Evolutionary conservation across 2,797 vertebrate species (phyloP).

Genomic region (Momotus momota): DNA sequence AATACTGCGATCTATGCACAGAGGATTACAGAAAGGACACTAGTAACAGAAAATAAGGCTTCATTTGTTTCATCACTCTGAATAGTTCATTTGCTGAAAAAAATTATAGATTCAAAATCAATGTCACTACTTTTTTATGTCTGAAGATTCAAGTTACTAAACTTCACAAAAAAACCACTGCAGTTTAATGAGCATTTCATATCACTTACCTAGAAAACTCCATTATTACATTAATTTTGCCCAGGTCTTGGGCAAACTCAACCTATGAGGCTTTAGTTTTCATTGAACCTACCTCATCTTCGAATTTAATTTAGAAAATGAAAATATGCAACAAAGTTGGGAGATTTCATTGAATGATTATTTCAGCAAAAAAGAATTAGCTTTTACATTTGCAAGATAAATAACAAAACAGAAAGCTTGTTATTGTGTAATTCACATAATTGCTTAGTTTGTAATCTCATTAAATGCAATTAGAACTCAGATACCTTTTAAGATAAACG

Average conservation of each 20-base stretch:
- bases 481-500: constrained; percentile 20
- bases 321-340: not conserved
- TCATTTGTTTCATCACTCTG: not conserved
- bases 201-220: not conserved
- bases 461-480: constrained; percentile 16
- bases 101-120: not conserved
- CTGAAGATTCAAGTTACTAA: not conserved
- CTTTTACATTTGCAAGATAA: not conserved
- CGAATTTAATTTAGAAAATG: not conserved
- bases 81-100: not conserved
- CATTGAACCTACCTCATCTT: not conserved
- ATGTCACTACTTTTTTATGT: not conserved
- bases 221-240: not conserved
- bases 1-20: not conserved
- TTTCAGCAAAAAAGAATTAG: not conserved
- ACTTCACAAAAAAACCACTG: not conserved
- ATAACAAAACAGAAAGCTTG: not conserved
- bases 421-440: not conserved
- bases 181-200: not conserved
- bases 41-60: not conserved
- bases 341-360: not conserved
- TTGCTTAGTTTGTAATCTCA: not conserved
- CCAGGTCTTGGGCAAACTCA: not conserved
- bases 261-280: not conserved
- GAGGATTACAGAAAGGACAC: not conserved